phyloP scores from a whole-genome alignment of 1,140 invertebrate species.

The Sinonovacula constricta region DNA sequence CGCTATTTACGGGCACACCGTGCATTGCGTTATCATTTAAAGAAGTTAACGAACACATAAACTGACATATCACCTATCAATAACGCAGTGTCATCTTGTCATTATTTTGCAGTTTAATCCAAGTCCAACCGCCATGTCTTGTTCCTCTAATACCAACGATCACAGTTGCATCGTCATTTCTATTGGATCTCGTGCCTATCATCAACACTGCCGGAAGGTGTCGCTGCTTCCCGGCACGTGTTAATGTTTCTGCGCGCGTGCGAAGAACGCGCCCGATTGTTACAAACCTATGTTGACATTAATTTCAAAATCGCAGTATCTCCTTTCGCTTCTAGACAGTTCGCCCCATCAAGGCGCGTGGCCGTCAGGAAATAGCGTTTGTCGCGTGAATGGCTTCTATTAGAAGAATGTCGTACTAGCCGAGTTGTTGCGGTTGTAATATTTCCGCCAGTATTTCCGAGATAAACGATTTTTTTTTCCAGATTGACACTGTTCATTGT shows the following conservation, averaged over 20 bases:
- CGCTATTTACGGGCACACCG: too few species aligned
- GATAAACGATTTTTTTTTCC: too few species aligned
- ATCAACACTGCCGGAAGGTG: slow-evolving; percentile 48
- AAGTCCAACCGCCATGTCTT: too few species aligned
- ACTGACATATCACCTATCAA: too few species aligned
- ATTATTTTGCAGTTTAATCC: too few species aligned
- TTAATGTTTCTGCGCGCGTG: slow-evolving; percentile 46
- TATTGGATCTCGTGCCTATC: slow-evolving; percentile 47
- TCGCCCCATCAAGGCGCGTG: slow-evolving; percentile 32
- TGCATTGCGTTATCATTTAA: too few species aligned
- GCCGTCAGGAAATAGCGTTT: slow-evolving; percentile 32
- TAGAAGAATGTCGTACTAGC: slow-evolving; percentile 13
- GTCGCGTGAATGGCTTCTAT: slow-evolving; percentile 17
- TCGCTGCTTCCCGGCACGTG: slow-evolving; percentile 40
- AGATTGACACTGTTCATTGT: too few species aligned
- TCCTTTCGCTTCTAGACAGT: neutral
- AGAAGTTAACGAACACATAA: too few species aligned
- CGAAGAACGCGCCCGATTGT: slow-evolving; percentile 35
- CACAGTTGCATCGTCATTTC: too few species aligned
- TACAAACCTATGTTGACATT: slow-evolving; percentile 44
- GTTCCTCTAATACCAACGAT: too few species aligned
- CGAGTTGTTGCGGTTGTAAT: neutral
- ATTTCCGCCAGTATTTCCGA: slow-evolving; percentile 6
- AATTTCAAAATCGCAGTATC: slow-evolving; percentile 36
- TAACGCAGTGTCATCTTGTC: too few species aligned